Evolutionary conservation across 2,888 invertebrate genomes (phyloP).

Genomic region (Eupithecia insigniata): DNA sequence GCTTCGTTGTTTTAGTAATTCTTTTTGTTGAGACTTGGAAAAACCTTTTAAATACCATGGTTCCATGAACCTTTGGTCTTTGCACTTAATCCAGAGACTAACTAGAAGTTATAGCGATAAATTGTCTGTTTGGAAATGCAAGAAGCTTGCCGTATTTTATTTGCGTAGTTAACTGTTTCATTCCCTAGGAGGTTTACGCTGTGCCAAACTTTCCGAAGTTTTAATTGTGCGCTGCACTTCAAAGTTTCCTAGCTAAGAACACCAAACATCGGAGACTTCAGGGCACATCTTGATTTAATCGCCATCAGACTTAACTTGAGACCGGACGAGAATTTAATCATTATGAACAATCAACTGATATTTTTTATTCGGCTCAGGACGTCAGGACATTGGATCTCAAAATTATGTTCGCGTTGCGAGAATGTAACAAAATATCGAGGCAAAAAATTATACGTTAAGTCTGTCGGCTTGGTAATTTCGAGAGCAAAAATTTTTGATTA

Average conservation of each 20-base stretch:
- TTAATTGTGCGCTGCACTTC: conserved; percentile 18
- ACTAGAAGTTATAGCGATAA: not conserved
- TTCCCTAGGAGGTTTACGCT: conserved; percentile 8
- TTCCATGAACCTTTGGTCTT: not conserved
- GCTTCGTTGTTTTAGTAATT: conserved; percentile 14
- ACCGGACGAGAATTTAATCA: not conserved
- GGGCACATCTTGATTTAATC: not conserved
- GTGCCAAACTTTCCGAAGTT: conserved; percentile 23
- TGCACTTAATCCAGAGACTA: not conserved
- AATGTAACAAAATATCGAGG: conserved; percentile 26
- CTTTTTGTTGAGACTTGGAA: conserved; percentile 4
- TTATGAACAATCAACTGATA: conserved; percentile 1
- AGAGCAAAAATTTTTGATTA: not conserved
- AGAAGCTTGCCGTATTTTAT: conserved; percentile 22
- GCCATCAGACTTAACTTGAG: not conserved
- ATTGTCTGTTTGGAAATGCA: conserved; percentile 22
- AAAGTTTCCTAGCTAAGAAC: conserved; percentile 1
- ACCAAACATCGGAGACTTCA: not conserved
- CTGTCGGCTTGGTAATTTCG: conserved; percentile 5
- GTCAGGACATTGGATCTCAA: not conserved
- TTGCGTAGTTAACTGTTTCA: conserved; percentile 19
- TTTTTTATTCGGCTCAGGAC: not conserved
- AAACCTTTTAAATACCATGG: conserved; percentile 9
- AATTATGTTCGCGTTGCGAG: conserved; percentile 11
- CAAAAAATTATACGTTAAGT: conserved; percentile 17